Conservation (phyloP, 2,113 vertebrate species). For the Acinonyx jubatus region DNA sequence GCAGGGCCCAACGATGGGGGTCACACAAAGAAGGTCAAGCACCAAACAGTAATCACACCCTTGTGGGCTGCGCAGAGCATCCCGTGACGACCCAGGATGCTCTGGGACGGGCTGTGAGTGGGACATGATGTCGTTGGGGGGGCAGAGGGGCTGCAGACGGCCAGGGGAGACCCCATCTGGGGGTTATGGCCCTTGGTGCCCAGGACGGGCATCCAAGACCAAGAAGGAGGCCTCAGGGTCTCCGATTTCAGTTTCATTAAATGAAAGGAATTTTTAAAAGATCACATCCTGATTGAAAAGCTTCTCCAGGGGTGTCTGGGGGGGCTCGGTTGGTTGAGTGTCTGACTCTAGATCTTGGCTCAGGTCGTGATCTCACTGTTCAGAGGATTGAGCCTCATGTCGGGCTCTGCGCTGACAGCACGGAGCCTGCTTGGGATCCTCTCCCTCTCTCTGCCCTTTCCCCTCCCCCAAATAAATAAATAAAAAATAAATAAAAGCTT, state of each 20-base stretch:
- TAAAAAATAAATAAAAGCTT: neutral
- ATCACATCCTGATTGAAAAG: neutral
- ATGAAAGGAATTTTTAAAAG: neutral
- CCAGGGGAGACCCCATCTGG: neutral
- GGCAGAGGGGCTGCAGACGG: rapidly evolving
- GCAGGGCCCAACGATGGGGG: neutral
- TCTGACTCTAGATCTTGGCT: no score
- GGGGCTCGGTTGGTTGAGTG: no score
- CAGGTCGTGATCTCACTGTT: no score
- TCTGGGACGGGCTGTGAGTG: neutral
- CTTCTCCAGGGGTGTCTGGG: neutral
- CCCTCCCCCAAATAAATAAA: no score
- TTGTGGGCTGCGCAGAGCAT: neutral
- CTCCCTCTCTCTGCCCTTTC: no score
- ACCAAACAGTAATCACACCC: neutral
- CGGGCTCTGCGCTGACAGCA: no score
- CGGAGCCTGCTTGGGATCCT: no score
- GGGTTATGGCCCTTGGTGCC: neutral
- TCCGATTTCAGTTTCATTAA: neutral
- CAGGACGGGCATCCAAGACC: neutral
- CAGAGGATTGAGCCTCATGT: no score
- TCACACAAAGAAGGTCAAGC: neutral
- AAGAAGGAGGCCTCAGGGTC: neutral
- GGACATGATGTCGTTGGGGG: rapidly evolving
- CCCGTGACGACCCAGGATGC: no score